phyloP scores from a whole-genome alignment of 2,888 invertebrate species.

The Drosophila phalerata region DNA sequence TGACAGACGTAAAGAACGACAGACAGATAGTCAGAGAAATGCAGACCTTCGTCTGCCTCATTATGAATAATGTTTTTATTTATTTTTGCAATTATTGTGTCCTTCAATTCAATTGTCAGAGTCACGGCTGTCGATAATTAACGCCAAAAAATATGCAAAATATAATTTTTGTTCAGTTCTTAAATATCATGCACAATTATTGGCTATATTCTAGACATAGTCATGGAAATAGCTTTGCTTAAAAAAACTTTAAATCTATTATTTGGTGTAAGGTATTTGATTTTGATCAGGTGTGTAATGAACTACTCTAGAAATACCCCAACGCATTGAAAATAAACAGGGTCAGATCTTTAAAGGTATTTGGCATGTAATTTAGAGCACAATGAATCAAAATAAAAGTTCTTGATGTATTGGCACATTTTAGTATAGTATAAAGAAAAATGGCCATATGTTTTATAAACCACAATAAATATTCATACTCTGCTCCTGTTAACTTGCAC shows the following conservation, averaged over 20 bases:
- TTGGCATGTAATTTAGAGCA: constrained; percentile 59
- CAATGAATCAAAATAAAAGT: constrained; percentile 41
- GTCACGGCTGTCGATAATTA: constrained; percentile 72
- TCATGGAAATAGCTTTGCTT: background rate
- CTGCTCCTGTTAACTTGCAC: background rate
- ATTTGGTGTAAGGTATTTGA: background rate
- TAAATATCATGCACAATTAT: background rate
- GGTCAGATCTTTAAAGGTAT: constrained; percentile 44
- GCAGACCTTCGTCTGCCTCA: constrained; percentile 51
- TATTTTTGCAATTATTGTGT: constrained; percentile 61
- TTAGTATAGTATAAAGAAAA: constrained; percentile 25
- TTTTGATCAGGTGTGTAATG: constrained; percentile 16
- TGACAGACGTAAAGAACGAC: constrained; percentile 15
- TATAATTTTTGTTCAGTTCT: constrained; percentile 3
- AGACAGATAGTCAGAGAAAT: constrained; percentile 15
- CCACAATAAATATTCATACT: constrained; percentile 3
- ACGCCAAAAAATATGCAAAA: constrained; percentile 38
- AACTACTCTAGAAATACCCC: constrained; percentile 19
- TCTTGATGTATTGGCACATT: constrained; percentile 30
- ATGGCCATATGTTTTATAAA: constrained; percentile 38
- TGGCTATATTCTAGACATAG: background rate
- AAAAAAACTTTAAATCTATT: background rate
- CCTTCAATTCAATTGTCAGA: constrained; percentile 77
- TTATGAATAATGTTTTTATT: constrained; percentile 57
- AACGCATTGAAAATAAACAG: constrained; percentile 34